Evolutionary conservation across 1,140 invertebrate species (phyloP), one percentile per base, ranked within the genome.

Genomic region (Neomicropteryx cornuta): DNA sequence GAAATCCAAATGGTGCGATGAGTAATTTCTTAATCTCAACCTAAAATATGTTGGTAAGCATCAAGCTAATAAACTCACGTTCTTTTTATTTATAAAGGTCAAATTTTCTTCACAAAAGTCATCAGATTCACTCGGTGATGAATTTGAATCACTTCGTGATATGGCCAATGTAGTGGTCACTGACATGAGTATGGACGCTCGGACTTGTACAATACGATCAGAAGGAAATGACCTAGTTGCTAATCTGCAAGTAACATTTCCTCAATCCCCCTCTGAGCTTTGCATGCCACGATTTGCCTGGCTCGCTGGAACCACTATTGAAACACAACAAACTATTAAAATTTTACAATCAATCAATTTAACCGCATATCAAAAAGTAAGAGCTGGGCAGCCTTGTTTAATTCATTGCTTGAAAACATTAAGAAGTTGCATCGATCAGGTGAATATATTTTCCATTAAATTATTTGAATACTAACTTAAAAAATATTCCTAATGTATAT

Each of bases 91-190:
- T 8, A 8, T 32, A 5, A 22, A 48, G 46, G 41, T 55, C 6
- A 48, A 58, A 39, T 54, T 62, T 6, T 35, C 57, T 11, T 56
- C 60, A 0, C 54, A 60, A 47, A 58, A 60, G 20, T 72, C 71
- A 38, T 75, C 72, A 2, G 75, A 72, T 44, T 76, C 75, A 5
- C 55, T 88, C 8, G 78, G 88, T 53, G 86, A 91, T 64, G 88
- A 92, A 62, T 93, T 92, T 65, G 66, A 68, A 46, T 86, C 83
- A 5, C 65, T 91, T 23, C 71, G 89, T 20, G 89, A 90, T 60
- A 58, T 67, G 55, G 79, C 83, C 10, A 86, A 90, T 56, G 89
- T 91, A 55, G 82, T 84, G 28, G 85, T 91, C 50, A 76, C 89
- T 33, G 78, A 81, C 48, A 76, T 92, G 40, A 77, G 79, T 48